phyloP scores from a whole-genome alignment of 2,113 vertebrate genomes.

The Aegithalos caudatus region DNA sequence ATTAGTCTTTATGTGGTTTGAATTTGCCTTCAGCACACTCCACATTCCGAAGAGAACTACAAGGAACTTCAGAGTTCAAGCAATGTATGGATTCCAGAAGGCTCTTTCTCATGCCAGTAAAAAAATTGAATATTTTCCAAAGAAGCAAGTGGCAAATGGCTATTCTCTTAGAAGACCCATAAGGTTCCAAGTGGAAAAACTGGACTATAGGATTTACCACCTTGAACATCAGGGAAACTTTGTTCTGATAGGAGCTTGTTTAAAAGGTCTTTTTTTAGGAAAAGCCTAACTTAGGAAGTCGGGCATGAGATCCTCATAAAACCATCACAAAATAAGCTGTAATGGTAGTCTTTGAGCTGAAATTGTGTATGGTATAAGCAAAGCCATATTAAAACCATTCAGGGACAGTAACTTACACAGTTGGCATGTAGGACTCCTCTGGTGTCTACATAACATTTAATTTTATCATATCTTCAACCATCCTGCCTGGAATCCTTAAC shows the following conservation, averaged over 20 bases:
- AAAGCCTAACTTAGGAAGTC: not conserved
- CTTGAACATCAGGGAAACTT: not conserved
- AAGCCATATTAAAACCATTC: not conserved
- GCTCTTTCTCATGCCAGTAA: not conserved
- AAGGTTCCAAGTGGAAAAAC: not conserved
- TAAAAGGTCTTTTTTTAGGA: not conserved
- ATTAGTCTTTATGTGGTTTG: slow-evolving; percentile 29
- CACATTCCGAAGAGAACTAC: not conserved
- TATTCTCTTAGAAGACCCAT: not conserved
- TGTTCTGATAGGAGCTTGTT: not conserved
- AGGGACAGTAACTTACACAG: not conserved
- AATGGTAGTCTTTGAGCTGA: not conserved
- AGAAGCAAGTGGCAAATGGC: not conserved
- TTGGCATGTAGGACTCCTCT: not conserved
- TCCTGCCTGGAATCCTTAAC: not conserved
- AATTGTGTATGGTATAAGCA: not conserved
- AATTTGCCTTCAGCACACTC: not conserved
- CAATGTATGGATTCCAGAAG: not conserved
- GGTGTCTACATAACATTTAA: not conserved
- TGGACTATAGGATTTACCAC: not conserved
- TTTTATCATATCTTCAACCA: not conserved
- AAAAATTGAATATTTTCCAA: not conserved
- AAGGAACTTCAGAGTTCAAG: not conserved
- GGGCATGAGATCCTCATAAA: not conserved
- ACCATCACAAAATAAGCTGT: not conserved